phyloP scores from a whole-genome alignment of 1,140 invertebrate genomes.

The Drosophila sturtevanti region DNA sequence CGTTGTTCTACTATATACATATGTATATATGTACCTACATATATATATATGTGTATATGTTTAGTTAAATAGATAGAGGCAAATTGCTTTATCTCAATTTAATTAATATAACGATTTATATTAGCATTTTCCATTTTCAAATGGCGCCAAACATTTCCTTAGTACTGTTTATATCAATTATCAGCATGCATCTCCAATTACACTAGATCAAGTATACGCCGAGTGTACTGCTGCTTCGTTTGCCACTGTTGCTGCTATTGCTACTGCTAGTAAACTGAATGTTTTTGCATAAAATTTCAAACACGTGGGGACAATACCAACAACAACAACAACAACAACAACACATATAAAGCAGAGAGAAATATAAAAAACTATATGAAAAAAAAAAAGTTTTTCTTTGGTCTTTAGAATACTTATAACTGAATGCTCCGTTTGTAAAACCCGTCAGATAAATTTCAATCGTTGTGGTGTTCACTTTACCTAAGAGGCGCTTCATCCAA shows the following conservation, averaged over 20 bases:
- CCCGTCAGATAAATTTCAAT: constrained; percentile 61
- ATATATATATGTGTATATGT: too few species aligned
- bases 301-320: constrained; percentile 15
- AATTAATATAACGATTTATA: not conserved
- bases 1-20: not conserved
- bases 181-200: constrained; percentile 5
- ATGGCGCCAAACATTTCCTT: constrained; percentile 7
- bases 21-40: too few species aligned
- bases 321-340: not conserved
- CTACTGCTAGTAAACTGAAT: constrained; percentile 9
- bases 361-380: not conserved
- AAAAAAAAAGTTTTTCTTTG: constrained; percentile 50
- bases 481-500: not conserved
- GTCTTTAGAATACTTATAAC: constrained; percentile 48
- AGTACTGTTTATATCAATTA: not conserved
- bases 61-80: not conserved
- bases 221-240: constrained; percentile 31
- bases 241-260: not conserved
- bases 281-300: constrained; percentile 48
- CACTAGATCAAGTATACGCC: constrained; percentile 59
- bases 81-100: too few species aligned
- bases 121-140: not conserved
- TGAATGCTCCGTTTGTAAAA: constrained; percentile 51
- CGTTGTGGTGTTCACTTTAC: constrained; percentile 33
- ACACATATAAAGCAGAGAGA: not conserved